A percentile compares a stretch with the other conserved stretches of the same genome.
Evolutionary conservation across 1,140 invertebrate genomes (phyloP).

Genomic region (Brachionus rotundiformis): DNA sequence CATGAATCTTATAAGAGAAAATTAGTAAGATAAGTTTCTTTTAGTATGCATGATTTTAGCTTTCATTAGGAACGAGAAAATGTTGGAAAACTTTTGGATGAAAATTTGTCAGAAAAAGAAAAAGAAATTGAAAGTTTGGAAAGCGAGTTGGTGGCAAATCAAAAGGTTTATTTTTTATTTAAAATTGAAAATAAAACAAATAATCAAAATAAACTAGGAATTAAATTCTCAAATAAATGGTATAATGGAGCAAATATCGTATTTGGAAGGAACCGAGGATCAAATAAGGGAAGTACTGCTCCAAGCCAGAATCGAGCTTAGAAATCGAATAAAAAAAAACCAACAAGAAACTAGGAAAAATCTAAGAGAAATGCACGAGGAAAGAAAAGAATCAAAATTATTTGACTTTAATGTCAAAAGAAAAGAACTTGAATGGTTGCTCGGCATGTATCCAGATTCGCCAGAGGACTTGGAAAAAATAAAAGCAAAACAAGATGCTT

Average conservation of each 20-base stretch:
- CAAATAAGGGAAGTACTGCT: slow-evolving; percentile 27
- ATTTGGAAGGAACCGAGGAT: slow-evolving; percentile 42
- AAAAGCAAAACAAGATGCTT: not conserved
- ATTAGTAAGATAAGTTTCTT: no score
- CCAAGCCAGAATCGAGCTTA: not conserved
- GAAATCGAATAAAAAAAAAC: not conserved
- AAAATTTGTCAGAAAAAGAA: not conserved
- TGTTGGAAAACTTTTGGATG: not conserved
- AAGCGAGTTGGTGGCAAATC: not conserved
- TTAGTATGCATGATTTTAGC: not conserved
- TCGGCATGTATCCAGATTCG: slow-evolving; percentile 7
- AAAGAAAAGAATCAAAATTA: slow-evolving; percentile 20
- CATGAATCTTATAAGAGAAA: not conserved
- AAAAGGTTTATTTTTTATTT: not conserved
- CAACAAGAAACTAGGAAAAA: not conserved
- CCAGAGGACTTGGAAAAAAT: slow-evolving; percentile 10
- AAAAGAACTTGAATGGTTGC: slow-evolving; percentile 37
- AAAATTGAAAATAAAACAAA: not conserved
- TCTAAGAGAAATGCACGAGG: slow-evolving; percentile 25
- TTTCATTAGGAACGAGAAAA: not conserved
- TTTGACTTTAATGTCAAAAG: slow-evolving; percentile 36
- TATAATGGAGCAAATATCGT: slow-evolving; percentile 7
- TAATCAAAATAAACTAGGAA: slow-evolving; percentile 1
- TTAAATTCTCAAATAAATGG: not conserved
- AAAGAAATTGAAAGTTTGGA: slow-evolving; percentile 32